Base-by-base conservation (phyloP, 1,140 invertebrate genomes). In the Caenorhabditis remanei region DNA sequence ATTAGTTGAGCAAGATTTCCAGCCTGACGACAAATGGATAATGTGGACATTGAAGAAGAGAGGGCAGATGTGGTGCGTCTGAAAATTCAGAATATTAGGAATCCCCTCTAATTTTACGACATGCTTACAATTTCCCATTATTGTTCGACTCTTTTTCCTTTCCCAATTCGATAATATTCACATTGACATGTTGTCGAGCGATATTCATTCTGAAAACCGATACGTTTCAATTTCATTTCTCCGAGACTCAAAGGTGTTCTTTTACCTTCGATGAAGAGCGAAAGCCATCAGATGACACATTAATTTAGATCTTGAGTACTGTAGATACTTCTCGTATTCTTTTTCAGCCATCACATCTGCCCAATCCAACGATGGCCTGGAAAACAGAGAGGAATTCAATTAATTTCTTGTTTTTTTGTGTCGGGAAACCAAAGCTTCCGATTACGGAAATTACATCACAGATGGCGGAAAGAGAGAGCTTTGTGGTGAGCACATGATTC, bases 281-380 rank as follows among this genome's bases (percentile, higher is more conserved):
- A 89, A 87, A 46, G 89, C 89, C 50, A 88, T 61, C 85, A 89
- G 24, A 58, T 89, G 89, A 56, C 79, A 84, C 89, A 89, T 89
- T 40, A 89, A 89, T 61, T 86, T 89, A 19, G 85, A 88, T 21
- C 89, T 55, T 6, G 87, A 85, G 83, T 84, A 89, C 67, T 89
- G 89, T 55, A 89, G 84, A 63, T 89, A 89, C 56, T 89, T 89
- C 65, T 89, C 89, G 67, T 89, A 89, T 43, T 89, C 86, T 67
- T 89, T 86, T 43, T 55, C 58, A 40, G 84, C 84, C 88, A 89
- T 89, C 41, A 87, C 55, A 61, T 89, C 89, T 24, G 67, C 79
- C 87, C 88, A 89, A 63, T 89, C 88, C 11, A 89, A 71, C 16
- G 87, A 86, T 61, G 86, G 87, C 83, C 89, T 89, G 89, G 4